Percentiles rank a stretch among this genome's conserved stretches.
phyloP scores from a whole-genome alignment of 2,797 vertebrate genomes.

The Malurus leucopterus region DNA sequence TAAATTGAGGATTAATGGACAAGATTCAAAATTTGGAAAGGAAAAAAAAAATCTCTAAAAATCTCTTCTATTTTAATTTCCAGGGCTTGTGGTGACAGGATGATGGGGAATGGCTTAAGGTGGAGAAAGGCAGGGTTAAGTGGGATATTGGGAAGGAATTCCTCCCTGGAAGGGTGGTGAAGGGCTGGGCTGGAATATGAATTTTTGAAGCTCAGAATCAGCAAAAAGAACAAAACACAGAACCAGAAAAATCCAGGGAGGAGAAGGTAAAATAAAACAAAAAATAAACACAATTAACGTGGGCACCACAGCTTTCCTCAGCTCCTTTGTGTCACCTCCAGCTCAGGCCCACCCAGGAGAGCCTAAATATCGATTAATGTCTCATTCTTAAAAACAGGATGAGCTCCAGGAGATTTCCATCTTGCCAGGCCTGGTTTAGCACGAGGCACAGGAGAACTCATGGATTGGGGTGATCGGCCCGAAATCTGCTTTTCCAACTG shows the following conservation, averaged over 20 bases:
- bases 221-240: not conserved
- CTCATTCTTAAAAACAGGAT: not conserved
- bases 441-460: not conserved
- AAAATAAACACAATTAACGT: not conserved
- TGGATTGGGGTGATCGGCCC: not conserved
- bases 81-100: not conserved
- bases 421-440: not conserved
- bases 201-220: not conserved
- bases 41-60: not conserved
- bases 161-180: accelerated
- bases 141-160: not conserved
- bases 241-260: not conserved
- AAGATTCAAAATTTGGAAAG: not conserved
- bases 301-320: not conserved
- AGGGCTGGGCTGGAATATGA: not conserved
- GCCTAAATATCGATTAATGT: not conserved
- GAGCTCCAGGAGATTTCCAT: not conserved
- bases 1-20: not conserved
- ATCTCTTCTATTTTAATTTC: not conserved
- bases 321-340: not conserved
- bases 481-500: not conserved
- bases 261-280: not conserved
- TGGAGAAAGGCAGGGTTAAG: not conserved
- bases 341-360: not conserved
- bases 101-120: not conserved